Conservation (phyloP, 2,888 invertebrate species). For the Allolobophora icterica region DNA sequence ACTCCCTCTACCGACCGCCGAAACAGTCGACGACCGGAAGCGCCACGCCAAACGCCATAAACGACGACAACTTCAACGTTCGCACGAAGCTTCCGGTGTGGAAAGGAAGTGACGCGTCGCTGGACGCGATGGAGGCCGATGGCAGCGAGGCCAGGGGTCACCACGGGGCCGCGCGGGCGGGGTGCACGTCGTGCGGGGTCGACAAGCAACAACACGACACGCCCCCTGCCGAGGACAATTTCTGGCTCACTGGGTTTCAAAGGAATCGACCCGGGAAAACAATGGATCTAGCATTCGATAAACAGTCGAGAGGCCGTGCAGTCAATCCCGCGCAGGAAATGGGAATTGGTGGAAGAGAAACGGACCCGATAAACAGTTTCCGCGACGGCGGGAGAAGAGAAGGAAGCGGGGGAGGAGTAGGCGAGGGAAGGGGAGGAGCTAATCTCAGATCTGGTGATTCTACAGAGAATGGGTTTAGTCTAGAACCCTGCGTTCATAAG, state of each 20-base stretch:
- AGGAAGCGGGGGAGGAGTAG: background rate
- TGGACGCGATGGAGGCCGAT: background rate
- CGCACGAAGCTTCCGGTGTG: conserved; percentile 21
- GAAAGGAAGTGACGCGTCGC: conserved; percentile 26
- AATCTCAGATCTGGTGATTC: background rate
- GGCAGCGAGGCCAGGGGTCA: background rate
- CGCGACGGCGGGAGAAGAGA: background rate
- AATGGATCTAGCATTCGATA: background rate
- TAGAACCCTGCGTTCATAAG: background rate
- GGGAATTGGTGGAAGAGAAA: background rate
- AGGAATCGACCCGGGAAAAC: conserved; percentile 6
- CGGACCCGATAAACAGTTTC: background rate
- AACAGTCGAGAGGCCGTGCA: background rate
- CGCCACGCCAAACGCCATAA: background rate
- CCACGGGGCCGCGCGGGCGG: conserved; percentile 1
- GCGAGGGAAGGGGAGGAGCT: background rate
- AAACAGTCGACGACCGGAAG: background rate
- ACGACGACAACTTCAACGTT: conserved; percentile 28
- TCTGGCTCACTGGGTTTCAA: conserved; percentile 21
- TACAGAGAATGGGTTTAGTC: background rate
- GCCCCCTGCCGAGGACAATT: background rate
- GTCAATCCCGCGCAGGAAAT: background rate
- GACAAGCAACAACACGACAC: background rate
- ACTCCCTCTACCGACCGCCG: conserved; percentile 5
- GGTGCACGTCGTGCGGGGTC: background rate